Base-by-base conservation (phyloP, 2,797 vertebrate species). In the Heterohyrax brucei region DNA sequence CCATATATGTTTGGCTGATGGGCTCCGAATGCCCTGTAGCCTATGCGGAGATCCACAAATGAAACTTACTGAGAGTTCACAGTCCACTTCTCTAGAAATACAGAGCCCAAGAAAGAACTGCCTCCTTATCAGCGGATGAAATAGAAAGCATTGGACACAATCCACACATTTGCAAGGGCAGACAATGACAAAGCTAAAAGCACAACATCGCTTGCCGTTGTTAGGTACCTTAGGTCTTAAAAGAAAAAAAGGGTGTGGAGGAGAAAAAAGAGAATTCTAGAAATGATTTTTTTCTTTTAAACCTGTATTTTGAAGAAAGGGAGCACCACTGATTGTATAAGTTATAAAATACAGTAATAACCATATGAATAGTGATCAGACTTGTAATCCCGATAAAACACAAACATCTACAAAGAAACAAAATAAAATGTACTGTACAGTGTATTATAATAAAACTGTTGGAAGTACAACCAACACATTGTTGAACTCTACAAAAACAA, bases 311-410 rank as follows among this genome's bases (percentile, higher is more conserved):
- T 95, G 95, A 97, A 97, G 98, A 98, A 98, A 97, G 95, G 98
- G 98, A 50, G 98, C 98, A 98, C 98, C 98, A 98, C 97, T 97
- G 95, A 94, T 95, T 97, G 96, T 95, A 95, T 97, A 93, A 98
- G 92, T 98, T 98, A 98, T 97, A 98, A 98, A 98, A 98, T 91
- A 97, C 93, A 96, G 97, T 98, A 97, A 97, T 96, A 98, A 98
- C 98, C 97, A 96, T 48, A 97, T 98, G 96, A 95, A 96, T 97
- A 92, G 95, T 83, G 26, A 81, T 89, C 72, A 50, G 87, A 92
- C 91, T 93, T 94, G 96, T 83, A 85, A 96, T 72, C 83, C 62
- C 94, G 97, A 91, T n/a, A 83, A 95, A 97, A 97, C 97, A 98
- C 93, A 97, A 85, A 97, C 91, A 97, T 96, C 97, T 97, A 98